Base-by-base conservation (phyloP, 2,113 vertebrate genomes). In the Bufo gargarizans region DNA sequence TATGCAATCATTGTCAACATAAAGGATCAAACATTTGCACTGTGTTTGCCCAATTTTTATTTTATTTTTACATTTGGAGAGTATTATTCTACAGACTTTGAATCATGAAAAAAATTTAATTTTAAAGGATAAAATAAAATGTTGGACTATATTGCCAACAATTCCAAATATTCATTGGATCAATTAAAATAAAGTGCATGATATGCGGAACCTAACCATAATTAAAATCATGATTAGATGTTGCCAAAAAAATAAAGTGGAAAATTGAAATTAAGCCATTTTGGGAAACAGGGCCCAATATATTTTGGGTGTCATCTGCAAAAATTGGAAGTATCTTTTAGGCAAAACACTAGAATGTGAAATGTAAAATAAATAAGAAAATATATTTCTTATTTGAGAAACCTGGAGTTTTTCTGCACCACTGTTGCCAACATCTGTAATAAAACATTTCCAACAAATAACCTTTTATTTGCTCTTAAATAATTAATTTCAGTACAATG, bases 321-420 rank as follows among this genome's bases (percentile, higher is more conserved):
- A 83, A 83, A 49, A 67, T 67, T 20, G 65, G 6, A 50, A 50
- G 20, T 14, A 56, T 33, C 13, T 80, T 58, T 11, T 17, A 72
- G 50, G 53, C 53, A 22, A 55, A 58, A 85, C 69, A 45, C 63
- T 58, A 74, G 55, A 76, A 72, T 85, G 69, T 16, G 19, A 55
- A 67, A 84, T 22, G 55, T n/a, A 16, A 53, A 43, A 69, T 55
- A 22, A 55, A 69, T 14, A 43, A 71, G 33, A 47, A 43, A 53
- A 53, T 33, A 49, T 16, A 58, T 55, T 85, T 43, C 49, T 58
- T 85, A 47, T 65, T 74, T 76, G 53, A 85, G 69, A 85, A 85
- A 86, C 85, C 85, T 77, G 74, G 56, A 77, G 84, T 77, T 86
- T 45, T 86, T 86, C 84, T 86, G 84, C 84, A 86, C 71, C 84